A percentile compares a stretch with the other conserved stretches of the same genome.
phyloP scores from a whole-genome alignment of 2,113 vertebrate genomes.

The Laterallus jamaicensis region DNA sequence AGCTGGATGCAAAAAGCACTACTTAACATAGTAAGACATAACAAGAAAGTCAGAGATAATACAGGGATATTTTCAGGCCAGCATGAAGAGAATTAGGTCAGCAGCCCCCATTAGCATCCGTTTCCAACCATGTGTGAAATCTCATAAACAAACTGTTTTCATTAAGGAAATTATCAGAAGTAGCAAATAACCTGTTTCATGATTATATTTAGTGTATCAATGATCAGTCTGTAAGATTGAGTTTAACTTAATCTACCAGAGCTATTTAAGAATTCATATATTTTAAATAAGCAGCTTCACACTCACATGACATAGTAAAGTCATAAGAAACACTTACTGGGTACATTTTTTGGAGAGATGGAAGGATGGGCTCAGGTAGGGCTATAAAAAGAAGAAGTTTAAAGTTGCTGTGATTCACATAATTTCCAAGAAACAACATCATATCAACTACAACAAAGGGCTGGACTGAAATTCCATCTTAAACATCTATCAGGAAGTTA shows the following conservation, averaged over 20 bases:
- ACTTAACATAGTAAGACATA: background rate
- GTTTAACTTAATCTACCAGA: slow-evolving; percentile 24
- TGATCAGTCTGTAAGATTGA: background rate
- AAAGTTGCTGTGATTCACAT: slow-evolving; percentile 72
- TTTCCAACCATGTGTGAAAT: background rate
- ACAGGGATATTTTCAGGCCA: background rate
- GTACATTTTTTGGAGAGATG: slow-evolving; percentile 90
- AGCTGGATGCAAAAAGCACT: background rate
- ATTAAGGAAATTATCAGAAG: background rate
- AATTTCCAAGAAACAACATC: slow-evolving; percentile 58
- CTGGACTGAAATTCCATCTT: background rate
- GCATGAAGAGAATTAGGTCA: background rate
- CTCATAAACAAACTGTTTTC: background rate
- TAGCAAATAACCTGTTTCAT: background rate
- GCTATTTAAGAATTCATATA: slow-evolving; percentile 28
- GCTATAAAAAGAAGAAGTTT: slow-evolving; percentile 80
- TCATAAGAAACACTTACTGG: slow-evolving; percentile 88
- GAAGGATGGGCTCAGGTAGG: slow-evolving; percentile 89
- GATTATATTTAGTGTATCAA: background rate
- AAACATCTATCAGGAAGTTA: slow-evolving; percentile 26
- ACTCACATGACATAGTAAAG: slow-evolving; percentile 65
- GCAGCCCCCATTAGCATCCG: background rate
- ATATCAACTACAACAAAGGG: slow-evolving; percentile 22
- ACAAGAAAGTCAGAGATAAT: background rate
- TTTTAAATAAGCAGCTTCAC: slow-evolving; percentile 38